Base-by-base conservation (phyloP, 2,888 invertebrate species). In the Caenorhabditis wallacei region DNA sequence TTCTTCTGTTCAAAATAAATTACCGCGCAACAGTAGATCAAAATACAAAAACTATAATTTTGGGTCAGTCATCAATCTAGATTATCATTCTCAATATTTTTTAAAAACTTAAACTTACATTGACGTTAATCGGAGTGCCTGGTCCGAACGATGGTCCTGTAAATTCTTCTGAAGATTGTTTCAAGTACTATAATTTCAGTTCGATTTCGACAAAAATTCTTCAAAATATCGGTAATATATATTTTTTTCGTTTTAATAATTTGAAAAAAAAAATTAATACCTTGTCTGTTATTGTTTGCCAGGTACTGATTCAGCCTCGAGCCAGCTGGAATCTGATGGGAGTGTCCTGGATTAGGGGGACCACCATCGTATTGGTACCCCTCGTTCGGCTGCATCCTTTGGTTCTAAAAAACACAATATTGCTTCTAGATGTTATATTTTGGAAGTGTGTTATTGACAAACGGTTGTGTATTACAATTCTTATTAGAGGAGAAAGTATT, bases 291-390 rank as follows among this genome's bases (percentile, higher is more conserved):
- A 59, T 64, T 71, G 2, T 43, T 61, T 4, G 74, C 80, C 61
- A 84, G 40, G 30, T 84, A 84, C 54, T 82, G 81, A 54, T 69
- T 61, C 8, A 84, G 68, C 10, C 84, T 64, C 11, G 84, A 84
- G 7, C 75, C 81, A 8, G 74, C 81, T 20, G 81, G 84, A 22
- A 66, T 18, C 18, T 26, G 54, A 37, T 54, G 71, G 1, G 56
- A 43, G 30, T 69, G 68, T 18, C 24, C 70, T 2, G 51, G 37
- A 43, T 54, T 69, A 18, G 24, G 13, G 24, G 84, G 78, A 30
- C 85, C 84, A 64, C 68, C 53, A 26, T 86, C 86, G 66, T 69
- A 70, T 7, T 75, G 83, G 59, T 79, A 86, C 66, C 82, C 84
- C 20, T 86, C 86, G 48, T 54, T 57, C 40, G 83, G 64, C 53